phyloP scores from a whole-genome alignment of 2,797 vertebrate genomes.

The Cuculus canorus region DNA sequence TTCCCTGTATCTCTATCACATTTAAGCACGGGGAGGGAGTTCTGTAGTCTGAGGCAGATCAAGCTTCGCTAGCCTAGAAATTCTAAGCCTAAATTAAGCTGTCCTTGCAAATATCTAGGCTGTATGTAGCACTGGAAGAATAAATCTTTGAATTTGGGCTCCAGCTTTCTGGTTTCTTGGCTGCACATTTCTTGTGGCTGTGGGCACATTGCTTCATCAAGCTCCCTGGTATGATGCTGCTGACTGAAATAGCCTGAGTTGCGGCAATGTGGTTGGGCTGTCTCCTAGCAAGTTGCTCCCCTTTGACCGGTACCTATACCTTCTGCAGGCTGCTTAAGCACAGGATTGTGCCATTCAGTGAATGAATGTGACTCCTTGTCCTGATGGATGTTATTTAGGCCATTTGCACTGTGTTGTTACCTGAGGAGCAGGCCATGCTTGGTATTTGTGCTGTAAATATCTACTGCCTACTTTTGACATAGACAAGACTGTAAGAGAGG shows the following conservation, averaged over 20 bases:
- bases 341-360: not conserved
- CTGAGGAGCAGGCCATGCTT: not conserved
- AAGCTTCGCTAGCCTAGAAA: not conserved
- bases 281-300: not conserved
- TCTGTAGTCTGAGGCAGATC: not conserved
- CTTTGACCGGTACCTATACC: not conserved
- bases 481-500: not conserved
- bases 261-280: not conserved
- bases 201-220: not conserved
- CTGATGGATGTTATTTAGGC: not conserved
- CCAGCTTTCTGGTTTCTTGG: not conserved
- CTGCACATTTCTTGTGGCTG: fast-evolving
- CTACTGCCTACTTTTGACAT: not conserved
- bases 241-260: not conserved
- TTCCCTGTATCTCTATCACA: not conserved
- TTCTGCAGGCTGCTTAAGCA: not conserved
- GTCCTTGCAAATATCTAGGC: not conserved
- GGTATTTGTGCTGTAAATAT: not conserved
- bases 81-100: not conserved
- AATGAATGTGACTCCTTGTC: not conserved
- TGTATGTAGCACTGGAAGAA: not conserved
- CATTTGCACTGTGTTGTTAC: not conserved
- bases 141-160: not conserved
- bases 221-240: not conserved
- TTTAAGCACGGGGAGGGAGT: not conserved